phyloP scores from a whole-genome alignment of 2,888 invertebrate genomes.

The Syrphus vitripennis region DNA sequence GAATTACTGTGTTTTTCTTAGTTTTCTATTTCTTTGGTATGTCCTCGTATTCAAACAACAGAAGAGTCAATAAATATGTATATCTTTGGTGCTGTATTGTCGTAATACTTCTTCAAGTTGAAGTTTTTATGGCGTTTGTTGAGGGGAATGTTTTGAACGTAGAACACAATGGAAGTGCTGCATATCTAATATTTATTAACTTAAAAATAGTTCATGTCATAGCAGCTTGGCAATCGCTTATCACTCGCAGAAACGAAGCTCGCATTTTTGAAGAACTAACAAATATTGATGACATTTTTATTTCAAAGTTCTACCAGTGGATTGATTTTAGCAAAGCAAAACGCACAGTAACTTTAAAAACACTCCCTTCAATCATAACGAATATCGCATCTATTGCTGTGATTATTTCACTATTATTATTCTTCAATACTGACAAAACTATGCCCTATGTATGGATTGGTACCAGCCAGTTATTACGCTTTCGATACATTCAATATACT shows the following conservation, averaged over 20 bases:
- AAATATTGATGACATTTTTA: slow-evolving; percentile 33
- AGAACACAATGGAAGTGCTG: not conserved
- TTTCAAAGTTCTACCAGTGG: slow-evolving; percentile 33
- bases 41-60: not conserved
- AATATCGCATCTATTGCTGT: not conserved
- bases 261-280: slow-evolving; percentile 25
- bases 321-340: slow-evolving; percentile 35
- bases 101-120: not conserved
- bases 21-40: slow-evolving; percentile 16
- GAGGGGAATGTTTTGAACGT: not conserved
- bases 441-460: not conserved
- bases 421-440: too few species aligned
- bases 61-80: not conserved
- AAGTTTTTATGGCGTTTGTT: not conserved
- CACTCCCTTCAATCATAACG: not conserved
- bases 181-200: not conserved
- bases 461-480: not conserved
- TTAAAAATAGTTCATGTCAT: not conserved
- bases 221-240: slow-evolving; percentile 8
- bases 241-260: slow-evolving; percentile 4
- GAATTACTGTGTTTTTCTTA: not conserved
- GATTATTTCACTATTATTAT: not conserved
- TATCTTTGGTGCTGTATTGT: not conserved
- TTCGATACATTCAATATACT: slow-evolving; percentile 31
- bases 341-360: not conserved